Conservation (phyloP, 2,888 invertebrate genomes). For the Melieria crassipennis region DNA sequence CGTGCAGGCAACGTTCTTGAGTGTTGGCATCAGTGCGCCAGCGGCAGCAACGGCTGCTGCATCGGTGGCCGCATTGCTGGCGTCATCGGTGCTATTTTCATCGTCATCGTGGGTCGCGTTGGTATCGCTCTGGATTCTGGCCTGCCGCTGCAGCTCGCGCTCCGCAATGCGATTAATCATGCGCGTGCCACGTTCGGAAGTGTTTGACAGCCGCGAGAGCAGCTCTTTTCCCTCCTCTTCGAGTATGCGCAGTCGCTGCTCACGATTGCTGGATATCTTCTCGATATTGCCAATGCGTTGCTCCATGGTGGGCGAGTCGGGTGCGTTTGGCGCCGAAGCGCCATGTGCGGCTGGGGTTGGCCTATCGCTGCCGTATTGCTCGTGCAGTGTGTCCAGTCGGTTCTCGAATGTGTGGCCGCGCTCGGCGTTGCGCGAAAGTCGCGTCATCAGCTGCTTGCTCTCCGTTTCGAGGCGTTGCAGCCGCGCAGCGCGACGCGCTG, state of each 20-base stretch:
- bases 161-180: constrained; percentile 60
- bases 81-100: constrained; percentile 35
- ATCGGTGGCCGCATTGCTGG: background rate
- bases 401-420: constrained; percentile 52
- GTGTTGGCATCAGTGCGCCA: constrained; percentile 44
- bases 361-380: constrained; percentile 48
- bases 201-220: constrained; percentile 65
- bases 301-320: constrained; percentile 44
- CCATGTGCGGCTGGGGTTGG: background rate
- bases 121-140: constrained; percentile 30
- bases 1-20: constrained; percentile 52
- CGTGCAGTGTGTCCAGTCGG: constrained; percentile 58
- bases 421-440: constrained; percentile 53
- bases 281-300: constrained; percentile 59
- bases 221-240: constrained; percentile 84
- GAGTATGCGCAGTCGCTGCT: constrained; percentile 67
- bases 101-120: background rate
- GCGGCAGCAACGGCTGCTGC: constrained; percentile 28
- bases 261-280: constrained; percentile 55
- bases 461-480: constrained; percentile 78
- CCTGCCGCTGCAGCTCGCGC: constrained; percentile 53
- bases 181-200: constrained; percentile 57
- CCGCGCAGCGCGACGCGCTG: constrained; percentile 54
- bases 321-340: constrained; percentile 1
- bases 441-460: constrained; percentile 74